Conservation (phyloP, 2,797 vertebrate species). For the Morus bassanus region DNA sequence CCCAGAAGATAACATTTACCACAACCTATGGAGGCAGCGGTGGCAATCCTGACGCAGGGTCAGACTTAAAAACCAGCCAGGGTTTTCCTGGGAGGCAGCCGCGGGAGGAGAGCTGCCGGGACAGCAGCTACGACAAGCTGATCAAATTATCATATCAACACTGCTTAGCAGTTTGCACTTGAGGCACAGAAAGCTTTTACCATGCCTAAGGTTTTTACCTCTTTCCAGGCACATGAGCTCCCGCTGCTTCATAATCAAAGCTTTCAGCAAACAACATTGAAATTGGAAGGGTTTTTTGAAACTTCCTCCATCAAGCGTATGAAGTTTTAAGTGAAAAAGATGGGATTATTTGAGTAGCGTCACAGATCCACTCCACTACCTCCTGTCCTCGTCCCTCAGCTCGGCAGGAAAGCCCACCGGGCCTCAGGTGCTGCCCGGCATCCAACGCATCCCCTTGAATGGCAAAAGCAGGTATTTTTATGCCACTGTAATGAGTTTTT, state of each 20-base stretch:
- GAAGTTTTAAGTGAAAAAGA: not conserved
- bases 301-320: accelerated
- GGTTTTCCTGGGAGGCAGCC: not conserved
- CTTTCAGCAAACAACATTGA: not conserved
- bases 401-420: accelerated
- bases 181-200: not conserved
- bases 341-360: accelerated
- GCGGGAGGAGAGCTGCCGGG: not conserved
- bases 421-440: accelerated
- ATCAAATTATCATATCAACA: not conserved
- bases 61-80: not conserved
- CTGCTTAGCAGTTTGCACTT: not conserved
- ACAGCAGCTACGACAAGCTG: not conserved
- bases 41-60: not conserved
- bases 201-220: not conserved
- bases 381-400: not conserved
- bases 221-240: not conserved
- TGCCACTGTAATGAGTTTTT: not conserved
- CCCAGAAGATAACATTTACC: not conserved
- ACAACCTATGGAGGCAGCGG: accelerated
- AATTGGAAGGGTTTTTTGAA: not conserved
- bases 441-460: accelerated
- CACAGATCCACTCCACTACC: not conserved
- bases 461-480: not conserved
- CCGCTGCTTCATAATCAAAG: not conserved